phyloP scores from a whole-genome alignment of 2,113 vertebrate genomes.

The Ondatra zibethicus region DNA sequence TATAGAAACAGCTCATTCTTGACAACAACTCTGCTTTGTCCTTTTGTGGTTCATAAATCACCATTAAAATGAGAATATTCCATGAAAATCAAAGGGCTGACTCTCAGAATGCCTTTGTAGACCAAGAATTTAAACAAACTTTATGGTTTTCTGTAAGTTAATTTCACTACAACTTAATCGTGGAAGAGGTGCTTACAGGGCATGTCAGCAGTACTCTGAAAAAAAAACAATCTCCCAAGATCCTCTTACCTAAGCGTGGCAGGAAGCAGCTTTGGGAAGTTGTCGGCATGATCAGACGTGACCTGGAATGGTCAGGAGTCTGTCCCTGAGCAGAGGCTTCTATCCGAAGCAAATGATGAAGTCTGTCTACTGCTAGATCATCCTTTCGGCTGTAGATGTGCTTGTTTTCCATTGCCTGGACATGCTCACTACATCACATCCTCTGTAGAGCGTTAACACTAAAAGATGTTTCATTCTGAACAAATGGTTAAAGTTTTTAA shows the following conservation, averaged over 20 bases:
- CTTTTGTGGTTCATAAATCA: not conserved
- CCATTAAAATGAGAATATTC: not conserved
- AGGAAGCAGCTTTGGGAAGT: not conserved
- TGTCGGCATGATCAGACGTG: not conserved
- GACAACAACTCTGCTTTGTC: not conserved
- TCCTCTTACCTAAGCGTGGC: not conserved
- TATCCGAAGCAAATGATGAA: not conserved
- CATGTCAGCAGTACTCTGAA: not conserved
- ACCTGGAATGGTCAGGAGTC: not conserved
- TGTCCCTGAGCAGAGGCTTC: not conserved
- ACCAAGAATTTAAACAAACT: not conserved
- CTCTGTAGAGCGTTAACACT: not conserved
- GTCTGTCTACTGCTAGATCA: not conserved
- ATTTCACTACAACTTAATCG: not conserved
- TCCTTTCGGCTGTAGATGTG: not conserved
- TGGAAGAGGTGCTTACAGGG: not conserved
- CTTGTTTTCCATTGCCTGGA: not conserved
- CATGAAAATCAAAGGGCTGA: not conserved
- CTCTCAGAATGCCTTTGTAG: not conserved
- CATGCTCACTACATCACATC: not conserved
- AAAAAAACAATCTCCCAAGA: not conserved
- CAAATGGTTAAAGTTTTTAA: slow-evolving; percentile 17
- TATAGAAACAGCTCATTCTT: not conserved
- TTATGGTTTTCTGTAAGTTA: not conserved
- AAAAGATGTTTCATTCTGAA: not conserved